Base-by-base conservation (phyloP, 92 coral and sea anemone genomes). In the Epizoanthus illoricatus region DNA sequence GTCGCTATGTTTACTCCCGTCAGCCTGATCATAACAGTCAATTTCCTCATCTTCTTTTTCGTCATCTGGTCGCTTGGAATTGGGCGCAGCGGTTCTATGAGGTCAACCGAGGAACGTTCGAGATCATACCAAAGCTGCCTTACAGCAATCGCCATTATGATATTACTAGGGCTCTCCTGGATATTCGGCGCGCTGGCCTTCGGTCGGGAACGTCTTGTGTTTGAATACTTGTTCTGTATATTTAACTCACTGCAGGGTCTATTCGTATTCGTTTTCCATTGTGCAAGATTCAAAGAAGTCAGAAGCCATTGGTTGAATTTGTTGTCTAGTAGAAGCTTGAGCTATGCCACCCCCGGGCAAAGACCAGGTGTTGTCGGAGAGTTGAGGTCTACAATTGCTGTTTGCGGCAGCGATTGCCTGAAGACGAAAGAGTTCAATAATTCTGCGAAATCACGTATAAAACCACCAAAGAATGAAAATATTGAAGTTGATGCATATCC, bases 191-290 rank as follows among this genome's bases (percentile, higher is more conserved):
- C 86, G 52, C 8, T 86, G 10, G 86, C 86, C 2, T 74, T 86
- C 40, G 90, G 83, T 4, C 23, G 69, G 39, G 75, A 82, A 20
- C 86, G 90, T 0, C 83, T 81, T 45, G 52, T 75, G n/a, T 86
- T 86, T 54, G 86, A 86, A 42, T 86, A 86, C 49, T 6, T 86
- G 66, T 86, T 86, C 56, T 86, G 86, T 40, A 81, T 86, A 5
- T 81, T 86, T 65, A 86, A 81, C 73, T 86, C 90, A 9, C 72
- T 86, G 8, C 90, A 86, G 81, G 90, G 90, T 1, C 45, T 86
- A 3, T 73, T 81, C 36, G 81, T 86, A 23, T 86, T 86, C 70
- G 45, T 84, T 73, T 86, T 86, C 69, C 90, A 86, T 57, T 86
- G 90, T 60, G n/a, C 81, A 15, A 21, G 90, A 3, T 60, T 81